These are phyloP conservation scores for Neodiprion pinetum DNA, from an alignment of 1,140 invertebrate genomes.

Conservation along the genomic window DNA sequence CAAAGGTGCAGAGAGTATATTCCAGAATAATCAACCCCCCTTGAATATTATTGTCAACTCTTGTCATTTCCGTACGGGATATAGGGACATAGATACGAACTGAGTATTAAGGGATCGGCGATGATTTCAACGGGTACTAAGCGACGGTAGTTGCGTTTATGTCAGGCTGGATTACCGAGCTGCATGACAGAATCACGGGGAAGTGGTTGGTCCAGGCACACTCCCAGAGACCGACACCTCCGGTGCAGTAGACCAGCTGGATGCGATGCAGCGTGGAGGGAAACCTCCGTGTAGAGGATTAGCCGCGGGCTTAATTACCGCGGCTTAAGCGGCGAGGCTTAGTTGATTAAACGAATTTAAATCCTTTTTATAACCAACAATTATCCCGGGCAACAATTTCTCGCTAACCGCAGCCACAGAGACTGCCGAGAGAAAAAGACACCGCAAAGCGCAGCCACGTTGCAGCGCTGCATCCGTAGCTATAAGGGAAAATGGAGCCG, in stretches of 20 bases:
- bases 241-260: neutral
- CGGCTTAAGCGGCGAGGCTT: no score
- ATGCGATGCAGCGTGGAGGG: neutral
- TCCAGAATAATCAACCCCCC: neutral
- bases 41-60: neutral
- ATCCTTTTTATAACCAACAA: neutral
- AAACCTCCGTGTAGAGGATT: neutral
- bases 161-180: neutral
- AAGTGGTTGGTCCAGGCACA: neutral
- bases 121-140: neutral
- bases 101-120: neutral
- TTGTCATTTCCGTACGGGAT: neutral
- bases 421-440: no score
- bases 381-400: neutral
- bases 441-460: no score
- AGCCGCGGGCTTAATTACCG: no score
- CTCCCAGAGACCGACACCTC: neutral
- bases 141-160: neutral
- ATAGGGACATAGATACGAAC: neutral
- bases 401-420: no score
- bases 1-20: no score
- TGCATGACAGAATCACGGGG: neutral
- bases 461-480: no score
- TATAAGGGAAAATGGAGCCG: no score
- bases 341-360: no score